Evolutionary conservation across 2,888 invertebrate species (phyloP), one percentile per base, ranked within the genome.

Genomic region (Hypomecis punctinalis): DNA sequence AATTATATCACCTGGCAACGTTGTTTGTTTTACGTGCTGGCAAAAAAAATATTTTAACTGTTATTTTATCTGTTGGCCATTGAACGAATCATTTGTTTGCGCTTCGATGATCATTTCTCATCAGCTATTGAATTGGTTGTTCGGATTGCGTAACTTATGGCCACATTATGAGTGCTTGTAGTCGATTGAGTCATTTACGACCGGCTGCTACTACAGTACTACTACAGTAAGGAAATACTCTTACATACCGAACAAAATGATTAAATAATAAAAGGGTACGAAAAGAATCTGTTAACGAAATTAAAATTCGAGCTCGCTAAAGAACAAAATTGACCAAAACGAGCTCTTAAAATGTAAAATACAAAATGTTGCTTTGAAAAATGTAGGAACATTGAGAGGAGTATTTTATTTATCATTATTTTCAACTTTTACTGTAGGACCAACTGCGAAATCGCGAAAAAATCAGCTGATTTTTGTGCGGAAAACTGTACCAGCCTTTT

Each of bases 1-100:
- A 78, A 78, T 79, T 80, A 78, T 81, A 81, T 82, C 81, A 84
- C 81, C 84, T 84, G 85, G 84, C 83, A 85, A 84, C 82, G 77
- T 72, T 77, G 75, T 73, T 69, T 66, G 56, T 68, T 68, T 64
- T 66, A 61, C 73, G 64, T 71, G 57, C 63, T 53, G 56, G 63
- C 52, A 66, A 60, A 56, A 51, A 53, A 63, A 63, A 63, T 47
- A 48, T 58, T 63, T 68, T 56, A 59, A 63, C 52, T 59, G 48
- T 55, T 40, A 49, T 63, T 66, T 66, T 62, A 69, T 64, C 53
- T 52, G 49, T 66, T 58, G 36, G 36, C 42, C 45, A 49, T 69
- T 52, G 59, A 47, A 61, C 54, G 45, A 61, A 54, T 40, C 40
- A 64, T 59, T 61, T 65, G 64, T 61, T 65, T 61, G 46, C 65